Evolutionary conservation across 2,888 invertebrate genomes (phyloP).

Genomic region (Philereme vetulata): DNA sequence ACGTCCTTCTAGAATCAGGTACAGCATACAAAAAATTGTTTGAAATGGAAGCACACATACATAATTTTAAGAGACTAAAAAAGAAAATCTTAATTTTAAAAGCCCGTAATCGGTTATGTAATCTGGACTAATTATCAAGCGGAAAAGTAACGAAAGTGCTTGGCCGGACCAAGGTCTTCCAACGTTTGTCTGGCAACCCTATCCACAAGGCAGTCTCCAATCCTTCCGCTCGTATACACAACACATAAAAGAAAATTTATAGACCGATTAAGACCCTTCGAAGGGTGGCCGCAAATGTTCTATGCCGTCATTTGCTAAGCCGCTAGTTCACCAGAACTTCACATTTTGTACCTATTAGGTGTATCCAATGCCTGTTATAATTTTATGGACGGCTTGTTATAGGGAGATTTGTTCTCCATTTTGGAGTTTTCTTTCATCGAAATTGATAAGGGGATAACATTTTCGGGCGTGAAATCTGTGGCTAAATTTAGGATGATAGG

Average conservation of each 20-base stretch:
- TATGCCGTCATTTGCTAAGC: slow-evolving; percentile 63
- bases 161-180: slow-evolving; percentile 3
- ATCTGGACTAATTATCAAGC: too few species aligned
- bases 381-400: slow-evolving; percentile 29
- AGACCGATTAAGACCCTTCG: slow-evolving; percentile 69
- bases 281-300: slow-evolving; percentile 67
- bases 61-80: too few species aligned
- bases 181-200: slow-evolving; percentile 23
- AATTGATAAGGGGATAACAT: neutral
- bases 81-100: too few species aligned
- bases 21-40: too few species aligned
- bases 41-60: too few species aligned
- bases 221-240: slow-evolving; percentile 53
- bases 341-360: slow-evolving; percentile 41
- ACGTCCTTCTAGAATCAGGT: too few species aligned
- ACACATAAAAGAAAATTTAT: slow-evolving; percentile 73
- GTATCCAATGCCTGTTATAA: slow-evolving; percentile 34
- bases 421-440: neutral
- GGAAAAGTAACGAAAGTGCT: neutral
- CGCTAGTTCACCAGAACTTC: slow-evolving; percentile 61
- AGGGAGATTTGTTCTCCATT: neutral
- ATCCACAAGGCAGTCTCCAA: slow-evolving; percentile 40
- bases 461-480: too few species aligned
- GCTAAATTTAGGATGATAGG: too few species aligned
- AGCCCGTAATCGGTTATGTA: too few species aligned